Evolutionary conservation across 2,797 vertebrate genomes (phyloP).

Genomic region (Esox masquinongy): DNA sequence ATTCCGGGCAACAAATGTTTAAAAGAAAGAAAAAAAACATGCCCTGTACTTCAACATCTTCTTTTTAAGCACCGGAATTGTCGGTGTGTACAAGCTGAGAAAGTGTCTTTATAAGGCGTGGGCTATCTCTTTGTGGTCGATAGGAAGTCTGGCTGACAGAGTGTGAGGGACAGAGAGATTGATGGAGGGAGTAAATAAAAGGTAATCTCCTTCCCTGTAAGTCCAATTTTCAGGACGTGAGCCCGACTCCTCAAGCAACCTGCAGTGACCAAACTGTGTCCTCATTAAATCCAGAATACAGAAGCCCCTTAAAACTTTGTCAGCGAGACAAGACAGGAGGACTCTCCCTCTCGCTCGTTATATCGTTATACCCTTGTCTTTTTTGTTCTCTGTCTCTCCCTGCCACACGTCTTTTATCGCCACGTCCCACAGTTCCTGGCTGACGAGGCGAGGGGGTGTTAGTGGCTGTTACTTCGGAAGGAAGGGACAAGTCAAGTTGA

Average conservation of each 20-base stretch:
- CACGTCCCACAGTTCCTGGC: neutral
- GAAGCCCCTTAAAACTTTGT: conserved; percentile 33
- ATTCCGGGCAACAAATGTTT: neutral
- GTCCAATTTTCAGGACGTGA: conserved; percentile 15
- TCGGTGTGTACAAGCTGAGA: neutral
- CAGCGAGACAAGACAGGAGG: conserved; percentile 15
- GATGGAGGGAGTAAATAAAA: conserved; percentile 9
- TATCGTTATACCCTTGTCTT: neutral
- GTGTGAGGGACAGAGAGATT: neutral
- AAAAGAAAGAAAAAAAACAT: neutral
- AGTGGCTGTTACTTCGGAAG: neutral
- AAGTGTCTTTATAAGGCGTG: neutral
- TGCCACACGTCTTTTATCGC: conserved; percentile 28
- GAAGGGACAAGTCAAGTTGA: neutral
- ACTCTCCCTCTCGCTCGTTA: conserved; percentile 12
- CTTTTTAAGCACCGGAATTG: neutral
- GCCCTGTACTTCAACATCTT: neutral
- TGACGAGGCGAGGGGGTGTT: neutral
- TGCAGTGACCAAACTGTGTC: conserved; percentile 14
- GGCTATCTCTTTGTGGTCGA: neutral
- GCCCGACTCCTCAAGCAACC: conserved; percentile 25
- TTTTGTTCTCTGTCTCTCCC: conserved; percentile 11
- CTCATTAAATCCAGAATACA: conserved; percentile 24
- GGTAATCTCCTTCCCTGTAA: conserved; percentile 17
- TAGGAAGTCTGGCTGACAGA: neutral